Evolutionary conservation across 2,113 vertebrate genomes (phyloP), one percentile per base, ranked within the genome.

Genomic region (Podocnemis expansa): DNA sequence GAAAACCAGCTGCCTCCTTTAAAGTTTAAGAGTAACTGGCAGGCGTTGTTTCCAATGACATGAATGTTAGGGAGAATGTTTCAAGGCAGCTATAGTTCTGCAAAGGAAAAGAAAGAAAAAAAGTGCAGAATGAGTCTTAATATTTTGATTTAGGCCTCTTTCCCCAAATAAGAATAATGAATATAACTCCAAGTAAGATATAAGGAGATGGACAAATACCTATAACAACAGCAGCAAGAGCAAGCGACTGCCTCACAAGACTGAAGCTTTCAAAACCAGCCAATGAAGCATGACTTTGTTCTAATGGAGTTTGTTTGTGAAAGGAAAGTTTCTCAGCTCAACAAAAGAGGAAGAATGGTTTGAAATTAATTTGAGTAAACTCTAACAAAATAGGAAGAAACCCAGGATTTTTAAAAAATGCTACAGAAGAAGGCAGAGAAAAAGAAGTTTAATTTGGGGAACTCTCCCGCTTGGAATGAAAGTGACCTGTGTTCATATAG

Each of bases 141-240:
- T 88, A 89, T 93, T 97, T 96, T 94, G 9, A 95, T 93, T n/a
- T 63, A 90, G n/a, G 63, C 78, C 63, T 3, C 88, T 94, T 79
- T 85, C 24, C 89, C 25, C 73, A 6, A 19, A 4, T 76, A 79
- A 89, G 60, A 89, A 87, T 87, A 93, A 91, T 84, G 85, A 91
- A 87, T 89, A 73, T 94, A 89, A 91, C 58, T 0, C 1, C 45
- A 81, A 82, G 21, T 3, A 87, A 87, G 31, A 96, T 17, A 1
- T 43, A 78, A 21, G 45, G 83, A 92, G 91, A 25, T 2, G 89
- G 84, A 51, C 38, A 67, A 73, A 5, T 2, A 17, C 27, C 2
- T 87, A 79, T 49, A 54, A 43, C 0, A 2, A 34, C 45, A 85
- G 25, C 22, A 82, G 55, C 49, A 86, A 75, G 80, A 78, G 14